Base-by-base conservation (phyloP, 2,797 vertebrate genomes). In the Sebastes diaconus region DNA sequence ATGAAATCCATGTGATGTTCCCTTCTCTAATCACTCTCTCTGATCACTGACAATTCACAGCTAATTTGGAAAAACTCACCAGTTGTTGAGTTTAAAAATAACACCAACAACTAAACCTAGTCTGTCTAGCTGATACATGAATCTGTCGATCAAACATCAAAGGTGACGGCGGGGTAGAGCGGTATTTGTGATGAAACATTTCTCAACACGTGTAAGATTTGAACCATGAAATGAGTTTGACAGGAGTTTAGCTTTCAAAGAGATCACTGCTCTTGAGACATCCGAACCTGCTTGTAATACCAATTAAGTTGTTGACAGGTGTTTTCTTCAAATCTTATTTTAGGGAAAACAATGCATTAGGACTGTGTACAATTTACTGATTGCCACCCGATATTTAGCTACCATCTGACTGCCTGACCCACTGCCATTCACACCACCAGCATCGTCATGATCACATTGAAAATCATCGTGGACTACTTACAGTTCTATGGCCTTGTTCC, bases 401-500 rank as follows among this genome's bases (percentile, higher is more conserved):
- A 34, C 13, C 6, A 52, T 1, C 6, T 54, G 24, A 32, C 34
- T 16, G 20, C n/a, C 8, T 63, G 46, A 50, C 8, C 16, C 25
- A 29, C n/a, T 57, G 34, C 6, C 50, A 50, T 57, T 39, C 12
- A 57, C n/a, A 67, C 54, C 22, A 60, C 8, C 34, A 46, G 5
- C 18, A 54, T 20, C 8, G 1, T 18, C 29, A 61, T 24, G 5
- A 42, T 29, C 12, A 13, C 22, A 77, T 30, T 27, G 1, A 52
- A 36, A 65, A 8, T 5, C 27, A 8, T 65, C 6, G 16, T 5
- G 5, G 10, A 16, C 55, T 42, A 93, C 98, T 99, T 92, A 99
- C 98, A 99, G 92, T 95, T 99, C 97, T 93, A 99, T 99, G 93
- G 98, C 98, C 94, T 99, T 99, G 96, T 99, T 99, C 98, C 98